These are phyloP conservation scores for Dendrocincla tyrannina DNA, from an alignment of 2,797 vertebrate genomes.

Conservation along the genomic window DNA sequence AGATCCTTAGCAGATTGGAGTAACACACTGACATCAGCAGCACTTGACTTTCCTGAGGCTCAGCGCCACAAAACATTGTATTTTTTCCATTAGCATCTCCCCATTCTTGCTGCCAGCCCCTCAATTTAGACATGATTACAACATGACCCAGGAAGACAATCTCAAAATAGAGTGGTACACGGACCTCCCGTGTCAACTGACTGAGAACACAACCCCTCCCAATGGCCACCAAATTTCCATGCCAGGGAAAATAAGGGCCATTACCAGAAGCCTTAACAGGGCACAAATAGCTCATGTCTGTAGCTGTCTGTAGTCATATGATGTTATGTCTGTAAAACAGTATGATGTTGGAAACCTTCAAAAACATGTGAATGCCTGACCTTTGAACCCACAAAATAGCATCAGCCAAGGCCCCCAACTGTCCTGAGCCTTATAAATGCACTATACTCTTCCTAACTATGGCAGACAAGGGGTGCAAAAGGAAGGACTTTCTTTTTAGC, in stretches of 20 bases:
- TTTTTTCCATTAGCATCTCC: neutral
- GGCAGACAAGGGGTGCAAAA: neutral
- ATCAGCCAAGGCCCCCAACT: neutral
- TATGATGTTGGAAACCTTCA: conserved; percentile 9
- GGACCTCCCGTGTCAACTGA: neutral
- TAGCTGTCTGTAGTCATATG: conserved; percentile 6
- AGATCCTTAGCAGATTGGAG: neutral
- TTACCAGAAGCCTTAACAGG: neutral
- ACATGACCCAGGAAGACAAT: neutral
- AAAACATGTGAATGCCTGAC: neutral
- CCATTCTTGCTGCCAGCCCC: neutral
- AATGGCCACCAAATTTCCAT: neutral
- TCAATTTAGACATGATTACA: neutral
- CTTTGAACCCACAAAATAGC: neutral
- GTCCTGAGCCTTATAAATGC: neutral
- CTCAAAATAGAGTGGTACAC: neutral
- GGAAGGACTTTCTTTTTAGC: conserved; percentile 13
- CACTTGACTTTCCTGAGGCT: neutral
- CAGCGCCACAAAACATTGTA: neutral
- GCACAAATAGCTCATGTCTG: neutral
- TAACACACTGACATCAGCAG: neutral
- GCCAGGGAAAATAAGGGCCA: neutral
- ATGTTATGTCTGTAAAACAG: neutral
- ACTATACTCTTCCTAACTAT: neutral
- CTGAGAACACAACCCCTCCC: neutral